Conservation (phyloP, 1,140 invertebrate species). For the Tribolium madens region DNA sequence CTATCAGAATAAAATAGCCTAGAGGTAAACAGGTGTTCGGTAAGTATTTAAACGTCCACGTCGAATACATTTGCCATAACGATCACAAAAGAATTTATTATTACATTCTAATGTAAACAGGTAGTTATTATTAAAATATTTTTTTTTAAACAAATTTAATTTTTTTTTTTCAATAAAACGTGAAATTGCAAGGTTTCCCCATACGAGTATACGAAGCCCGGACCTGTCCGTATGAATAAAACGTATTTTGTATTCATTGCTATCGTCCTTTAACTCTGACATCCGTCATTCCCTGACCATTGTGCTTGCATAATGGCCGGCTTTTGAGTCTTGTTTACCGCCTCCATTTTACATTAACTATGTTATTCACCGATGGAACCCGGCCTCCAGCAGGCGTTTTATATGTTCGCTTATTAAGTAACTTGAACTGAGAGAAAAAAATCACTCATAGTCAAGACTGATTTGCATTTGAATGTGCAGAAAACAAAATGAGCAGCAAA, state of each 20-base stretch:
- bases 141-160: background rate
- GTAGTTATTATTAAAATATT: too few species aligned
- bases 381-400: conserved; percentile 10
- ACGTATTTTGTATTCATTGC: conserved; percentile 37
- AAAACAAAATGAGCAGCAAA: background rate
- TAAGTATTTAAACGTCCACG: background rate
- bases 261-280: conserved; percentile 37
- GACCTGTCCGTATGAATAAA: conserved; percentile 37
- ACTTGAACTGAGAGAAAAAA: conserved; percentile 2
- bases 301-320: conserved; percentile 16
- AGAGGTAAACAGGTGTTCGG: conserved; percentile 19
- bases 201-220: conserved; percentile 2
- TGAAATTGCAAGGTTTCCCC: conserved; percentile 18
- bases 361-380: conserved; percentile 26
- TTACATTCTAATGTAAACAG: background rate
- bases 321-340: conserved; percentile 37
- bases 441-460: background rate
- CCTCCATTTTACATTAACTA: conserved; percentile 37
- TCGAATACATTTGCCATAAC: background rate
- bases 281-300: conserved; percentile 38
- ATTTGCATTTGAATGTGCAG: conserved; percentile 14
- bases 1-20: background rate
- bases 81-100: background rate
- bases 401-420: background rate
- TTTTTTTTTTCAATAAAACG: conserved; percentile 25